These are phyloP conservation scores for Lymantria dispar DNA, from an alignment of 2,888 invertebrate species.

Conservation along the genomic window DNA sequence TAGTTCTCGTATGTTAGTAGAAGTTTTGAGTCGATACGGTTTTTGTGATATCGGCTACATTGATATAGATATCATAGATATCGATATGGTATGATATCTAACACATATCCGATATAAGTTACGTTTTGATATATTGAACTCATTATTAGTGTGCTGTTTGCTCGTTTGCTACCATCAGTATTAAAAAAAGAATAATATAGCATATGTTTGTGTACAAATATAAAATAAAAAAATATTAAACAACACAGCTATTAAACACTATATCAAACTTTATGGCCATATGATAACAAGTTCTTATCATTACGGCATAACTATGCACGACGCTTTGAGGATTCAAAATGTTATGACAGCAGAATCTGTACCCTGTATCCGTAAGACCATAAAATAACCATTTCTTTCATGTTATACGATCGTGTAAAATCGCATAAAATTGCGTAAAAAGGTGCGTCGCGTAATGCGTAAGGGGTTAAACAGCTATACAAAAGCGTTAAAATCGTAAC, in stretches of 20 bases:
- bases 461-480: slow-evolving; percentile 76
- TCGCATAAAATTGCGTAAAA: slow-evolving; percentile 60
- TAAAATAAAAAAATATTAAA: slow-evolving; percentile 8
- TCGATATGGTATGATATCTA: no score
- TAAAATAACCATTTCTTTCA: slow-evolving; percentile 79
- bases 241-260: slow-evolving; percentile 33
- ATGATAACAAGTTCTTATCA: slow-evolving; percentile 62
- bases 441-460: slow-evolving; percentile 61
- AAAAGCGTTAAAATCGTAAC: slow-evolving; percentile 73
- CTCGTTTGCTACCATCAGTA: no score
- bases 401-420: slow-evolving; percentile 66
- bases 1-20: no score
- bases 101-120: no score
- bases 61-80: no score
- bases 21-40: no score
- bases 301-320: slow-evolving; percentile 37
- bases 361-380: slow-evolving; percentile 56
- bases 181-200: no score
- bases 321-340: slow-evolving; percentile 73
- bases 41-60: no score
- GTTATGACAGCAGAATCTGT: slow-evolving; percentile 74
- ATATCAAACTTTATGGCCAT: slow-evolving; percentile 44
- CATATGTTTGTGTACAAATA: no score
- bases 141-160: no score
- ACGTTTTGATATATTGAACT: no score